These are phyloP conservation scores for Macrotis lagotis DNA, from an alignment of 2,113 vertebrate genomes.

Conservation along the genomic window DNA sequence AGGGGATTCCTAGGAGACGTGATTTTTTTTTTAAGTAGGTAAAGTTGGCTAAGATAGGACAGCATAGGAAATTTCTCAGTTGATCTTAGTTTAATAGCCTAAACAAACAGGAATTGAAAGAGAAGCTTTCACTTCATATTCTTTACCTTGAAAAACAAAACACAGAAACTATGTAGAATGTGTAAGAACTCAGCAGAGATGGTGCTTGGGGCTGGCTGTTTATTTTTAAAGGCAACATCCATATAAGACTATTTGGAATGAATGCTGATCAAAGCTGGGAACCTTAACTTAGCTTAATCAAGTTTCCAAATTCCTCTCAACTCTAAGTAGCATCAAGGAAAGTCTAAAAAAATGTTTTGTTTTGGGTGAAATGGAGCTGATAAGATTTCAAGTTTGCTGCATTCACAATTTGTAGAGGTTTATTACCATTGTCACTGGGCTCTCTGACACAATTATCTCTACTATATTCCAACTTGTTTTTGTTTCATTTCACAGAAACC, in stretches of 20 bases:
- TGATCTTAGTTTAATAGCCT: neutral
- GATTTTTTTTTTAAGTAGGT: neutral
- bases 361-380: conserved; percentile 2
- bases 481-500: neutral
- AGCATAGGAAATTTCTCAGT: neutral
- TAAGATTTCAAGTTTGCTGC: neutral
- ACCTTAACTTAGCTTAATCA: neutral
- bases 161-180: neutral
- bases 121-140: neutral
- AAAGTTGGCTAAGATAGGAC: neutral
- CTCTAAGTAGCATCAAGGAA: neutral
- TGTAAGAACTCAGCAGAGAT: neutral
- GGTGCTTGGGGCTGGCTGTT: neutral
- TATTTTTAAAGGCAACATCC: neutral
- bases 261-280: conserved; percentile 1
- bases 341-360: conserved; percentile 1
- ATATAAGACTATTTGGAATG: neutral
- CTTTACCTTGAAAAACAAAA: neutral
- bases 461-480: neutral
- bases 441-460: neutral
- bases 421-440: neutral
- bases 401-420: neutral
- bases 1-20: neutral
- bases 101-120: neutral
- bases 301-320: neutral